Evolutionary conservation across 2,797 vertebrate genomes (phyloP), one percentile per base, ranked within the genome.

Genomic region (Oryzias dopingdopingensis): DNA sequence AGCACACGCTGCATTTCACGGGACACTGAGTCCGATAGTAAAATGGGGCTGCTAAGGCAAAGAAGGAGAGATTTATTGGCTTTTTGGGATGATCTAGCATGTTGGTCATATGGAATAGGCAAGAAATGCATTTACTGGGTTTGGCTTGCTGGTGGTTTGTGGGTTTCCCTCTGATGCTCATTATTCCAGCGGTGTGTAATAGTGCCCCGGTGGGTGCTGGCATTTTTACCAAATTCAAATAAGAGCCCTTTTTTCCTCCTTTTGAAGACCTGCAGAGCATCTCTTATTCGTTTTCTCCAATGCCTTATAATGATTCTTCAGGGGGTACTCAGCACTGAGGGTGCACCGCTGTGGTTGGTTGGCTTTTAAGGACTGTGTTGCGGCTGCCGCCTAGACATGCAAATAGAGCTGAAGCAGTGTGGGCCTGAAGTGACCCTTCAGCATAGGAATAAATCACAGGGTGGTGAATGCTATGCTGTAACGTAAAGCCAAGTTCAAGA

Each of bases 201-300:
- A 18, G 60, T 66, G 66, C 75, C 81, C 77, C 82, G 67, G 79
- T 82, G 84, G 82, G 71, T 77, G 59, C 76, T 81, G 77, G 79
- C 81, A 85, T 89, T 89, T 89, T 85, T 84, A 83, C 65, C 59
- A 53, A 84, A 76, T 84, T 88, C 78, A 80, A 79, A 77, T 69
- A 82, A 84, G 77, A 87, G 79, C 79, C 76, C 82, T 72, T 70
- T 65, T 76, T 65, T 75, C 66, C 63, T 79, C 80, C 81, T 82
- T 72, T 58, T 70, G 80, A 79, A 77, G 76, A 82, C 76, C 75
- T 74, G 78, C 59, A 73, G 75, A 78, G 79, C 58, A 67, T 77
- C 74, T 82, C 71, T 78, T 69, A 83, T 74, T 82, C 56, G 37
- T 74, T 71, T 67, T 61, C 83, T 86, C 80, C 69, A 23, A 78